Conservation (phyloP, 2,113 vertebrate genomes). For the Turdus rufiventris region DNA sequence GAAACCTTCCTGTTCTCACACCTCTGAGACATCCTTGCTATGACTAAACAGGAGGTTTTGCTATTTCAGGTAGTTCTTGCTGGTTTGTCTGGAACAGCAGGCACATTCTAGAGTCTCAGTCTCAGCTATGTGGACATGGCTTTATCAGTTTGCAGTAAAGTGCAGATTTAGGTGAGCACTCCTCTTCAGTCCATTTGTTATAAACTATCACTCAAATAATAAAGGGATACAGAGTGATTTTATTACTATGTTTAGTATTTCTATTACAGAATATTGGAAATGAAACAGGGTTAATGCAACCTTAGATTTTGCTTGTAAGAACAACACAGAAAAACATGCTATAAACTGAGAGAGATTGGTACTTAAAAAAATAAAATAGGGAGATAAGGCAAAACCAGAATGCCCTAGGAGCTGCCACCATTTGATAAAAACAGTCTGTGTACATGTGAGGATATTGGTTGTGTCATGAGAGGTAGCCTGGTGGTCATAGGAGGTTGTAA, state of each 20-base stretch:
- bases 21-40: not conserved
- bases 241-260: not conserved
- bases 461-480: slow-evolving; percentile 23
- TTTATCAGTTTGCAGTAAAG: not conserved
- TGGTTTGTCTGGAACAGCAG: not conserved
- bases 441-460: not conserved
- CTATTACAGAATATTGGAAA: not conserved
- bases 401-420: not conserved
- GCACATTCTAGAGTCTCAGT: not conserved
- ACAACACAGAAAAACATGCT: not conserved
- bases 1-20: not conserved
- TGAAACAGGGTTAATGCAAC: not conserved
- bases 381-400: not conserved
- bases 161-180: not conserved
- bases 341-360: not conserved
- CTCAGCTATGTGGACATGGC: not conserved
- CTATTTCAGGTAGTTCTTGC: not conserved
- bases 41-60: not conserved
- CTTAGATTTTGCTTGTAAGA: not conserved
- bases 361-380: not conserved
- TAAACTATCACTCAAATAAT: not conserved
- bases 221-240: not conserved
- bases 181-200: not conserved
- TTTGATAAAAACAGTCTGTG: not conserved
- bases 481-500: slow-evolving; percentile 42